Conservation (phyloP, 2,797 vertebrate genomes). For the Lutjanus argentimaculatus region DNA sequence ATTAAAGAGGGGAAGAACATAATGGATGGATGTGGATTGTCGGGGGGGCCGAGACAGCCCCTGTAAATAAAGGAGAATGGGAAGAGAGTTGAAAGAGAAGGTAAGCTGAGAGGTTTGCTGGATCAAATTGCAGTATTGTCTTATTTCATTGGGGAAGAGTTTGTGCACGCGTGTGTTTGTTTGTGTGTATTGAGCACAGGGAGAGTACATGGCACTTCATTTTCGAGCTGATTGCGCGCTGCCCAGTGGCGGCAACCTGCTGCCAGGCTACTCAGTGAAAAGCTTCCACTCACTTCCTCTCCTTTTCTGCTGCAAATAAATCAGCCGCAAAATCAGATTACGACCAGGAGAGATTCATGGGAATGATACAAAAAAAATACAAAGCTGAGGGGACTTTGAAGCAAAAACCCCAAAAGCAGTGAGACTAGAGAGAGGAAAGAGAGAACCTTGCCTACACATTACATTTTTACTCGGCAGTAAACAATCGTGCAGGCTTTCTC, state of each 20-base stretch:
- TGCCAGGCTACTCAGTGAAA: conserved; percentile 66
- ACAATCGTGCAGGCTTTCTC: conserved; percentile 52
- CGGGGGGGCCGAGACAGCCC: conserved; percentile 40
- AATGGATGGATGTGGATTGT: conserved; percentile 78
- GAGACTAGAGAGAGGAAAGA: conserved; percentile 41
- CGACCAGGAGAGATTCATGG: conserved; percentile 76
- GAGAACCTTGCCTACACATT: conserved; percentile 44
- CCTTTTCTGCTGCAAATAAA: conserved; percentile 66
- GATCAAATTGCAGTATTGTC: conserved; percentile 80
- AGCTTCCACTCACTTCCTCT: conserved; percentile 60
- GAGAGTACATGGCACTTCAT: conserved; percentile 69
- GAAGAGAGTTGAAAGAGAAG: conserved; percentile 62
- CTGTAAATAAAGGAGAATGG: conserved; percentile 72
- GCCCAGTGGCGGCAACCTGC: conserved; percentile 61
- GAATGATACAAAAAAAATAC: conserved; percentile 57
- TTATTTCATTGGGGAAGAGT: conserved; percentile 70
- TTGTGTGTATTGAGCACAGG: conserved; percentile 27
- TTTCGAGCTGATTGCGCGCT: conserved; percentile 70
- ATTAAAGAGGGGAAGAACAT: conserved; percentile 81
- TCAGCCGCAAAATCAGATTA: conserved; percentile 76
- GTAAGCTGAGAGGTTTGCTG: conserved; percentile 70
- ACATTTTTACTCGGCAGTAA: conserved; percentile 57
- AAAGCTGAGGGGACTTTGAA: conserved; percentile 67
- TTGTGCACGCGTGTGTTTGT: conserved; percentile 34
- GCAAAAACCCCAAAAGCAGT: conserved; percentile 54